Base-by-base conservation (phyloP, 2,888 invertebrate species). In the Nomada ruficornis region DNA sequence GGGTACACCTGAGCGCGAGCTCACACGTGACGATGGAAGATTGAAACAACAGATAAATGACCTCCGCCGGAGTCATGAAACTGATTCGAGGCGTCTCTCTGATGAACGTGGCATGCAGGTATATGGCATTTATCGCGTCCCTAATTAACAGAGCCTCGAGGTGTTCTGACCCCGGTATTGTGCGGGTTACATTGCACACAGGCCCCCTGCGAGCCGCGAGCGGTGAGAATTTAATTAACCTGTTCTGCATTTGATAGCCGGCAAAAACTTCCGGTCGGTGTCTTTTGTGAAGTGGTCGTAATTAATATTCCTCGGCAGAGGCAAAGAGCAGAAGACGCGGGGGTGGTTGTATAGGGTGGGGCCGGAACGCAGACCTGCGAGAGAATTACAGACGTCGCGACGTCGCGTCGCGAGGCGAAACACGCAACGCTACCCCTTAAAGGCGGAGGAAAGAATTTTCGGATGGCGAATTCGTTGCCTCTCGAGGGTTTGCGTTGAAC, bases 141-240 rank as follows among this genome's bases (percentile, higher is more conserved):
- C 91, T 92, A 90, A 92, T 92, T 92, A 91, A 91, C 91, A 75
- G 77, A 76, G 80, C 77, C 79, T 72, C 63, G 72, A 77, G 82
- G 83, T 82, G 75, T 76, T 81, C 72, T 77, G 77, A 87, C 79
- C 85, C 73, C 62, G 18, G 80, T 64, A 85, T 87, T 89, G 80
- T 88, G 70, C 78, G 62, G 74, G 55, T 57, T 42, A 75, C 78
- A 80, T 83, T 82, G 78, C 78, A 78, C 72, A 75, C 79, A 65
- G 77, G 80, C 75, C 80, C 83, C 84, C 84, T 77, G 67, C 77
- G 57, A 71, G 57, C 69, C 77, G 80, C 80, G 63, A 79, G 67
- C 83, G 79, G 80, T 78, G 86, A 88, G 90, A 92, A 92, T 92
- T 93, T 91, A 92, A 92, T 92, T 92, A 92, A 93, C 91, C 90